phyloP scores from a whole-genome alignment of 2,113 vertebrate genomes.

The Anhinga anhinga region DNA sequence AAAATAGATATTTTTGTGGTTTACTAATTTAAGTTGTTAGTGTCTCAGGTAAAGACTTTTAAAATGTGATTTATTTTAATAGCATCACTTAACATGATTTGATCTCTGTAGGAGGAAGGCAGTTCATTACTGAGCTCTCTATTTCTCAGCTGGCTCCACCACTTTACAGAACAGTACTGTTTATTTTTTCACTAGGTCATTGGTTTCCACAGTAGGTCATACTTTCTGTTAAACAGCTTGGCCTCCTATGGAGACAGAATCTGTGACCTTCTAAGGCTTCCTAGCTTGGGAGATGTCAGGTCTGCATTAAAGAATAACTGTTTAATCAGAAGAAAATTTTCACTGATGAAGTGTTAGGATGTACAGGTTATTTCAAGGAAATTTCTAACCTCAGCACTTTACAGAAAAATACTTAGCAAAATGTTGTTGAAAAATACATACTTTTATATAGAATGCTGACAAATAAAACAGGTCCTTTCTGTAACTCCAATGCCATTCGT shows the following conservation, averaged over 20 bases:
- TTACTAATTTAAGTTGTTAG: background rate
- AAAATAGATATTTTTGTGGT: background rate
- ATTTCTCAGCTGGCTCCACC: slow-evolving; percentile 16
- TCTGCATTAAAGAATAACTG: background rate
- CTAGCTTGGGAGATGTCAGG: background rate
- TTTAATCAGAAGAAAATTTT: slow-evolving; percentile 35
- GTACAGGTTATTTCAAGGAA: background rate
- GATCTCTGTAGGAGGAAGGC: slow-evolving; percentile 29
- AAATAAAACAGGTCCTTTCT: background rate
- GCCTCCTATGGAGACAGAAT: slow-evolving; percentile 31
- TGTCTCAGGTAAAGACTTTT: background rate
- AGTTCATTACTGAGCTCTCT: slow-evolving; percentile 24
- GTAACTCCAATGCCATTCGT: background rate
- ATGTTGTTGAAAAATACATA: background rate
- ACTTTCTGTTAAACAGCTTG: slow-evolving; percentile 44
- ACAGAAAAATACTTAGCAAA: background rate
- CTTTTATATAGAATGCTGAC: background rate
- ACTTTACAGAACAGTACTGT: background rate
- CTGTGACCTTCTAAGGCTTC: slow-evolving; percentile 29
- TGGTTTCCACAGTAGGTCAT: slow-evolving; percentile 32
- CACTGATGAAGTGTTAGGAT: background rate
- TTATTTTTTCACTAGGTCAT: slow-evolving; percentile 28
- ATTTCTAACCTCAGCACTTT: background rate
- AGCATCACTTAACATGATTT: slow-evolving; percentile 39
- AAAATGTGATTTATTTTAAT: slow-evolving; percentile 38